phyloP scores from a whole-genome alignment of 2,888 invertebrate genomes.

The Dascillus cervinus region DNA sequence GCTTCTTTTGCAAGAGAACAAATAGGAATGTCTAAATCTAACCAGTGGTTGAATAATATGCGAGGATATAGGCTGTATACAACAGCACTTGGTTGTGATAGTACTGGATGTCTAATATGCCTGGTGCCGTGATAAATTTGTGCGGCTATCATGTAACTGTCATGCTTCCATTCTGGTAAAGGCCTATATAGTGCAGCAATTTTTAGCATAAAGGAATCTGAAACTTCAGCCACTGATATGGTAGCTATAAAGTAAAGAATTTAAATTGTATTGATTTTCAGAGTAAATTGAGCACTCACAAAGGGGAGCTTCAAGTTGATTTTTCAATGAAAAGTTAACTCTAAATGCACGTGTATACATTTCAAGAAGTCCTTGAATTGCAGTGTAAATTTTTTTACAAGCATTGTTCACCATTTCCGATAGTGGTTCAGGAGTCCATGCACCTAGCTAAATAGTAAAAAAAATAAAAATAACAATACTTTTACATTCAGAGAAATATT shows the following conservation, averaged over 20 bases:
- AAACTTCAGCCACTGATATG: slow-evolving; percentile 59
- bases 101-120: slow-evolving; percentile 63
- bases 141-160: slow-evolving; percentile 77
- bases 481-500: slow-evolving; percentile 21
- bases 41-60: slow-evolving; percentile 84
- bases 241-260: slow-evolving; percentile 47
- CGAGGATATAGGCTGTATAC: slow-evolving; percentile 64
- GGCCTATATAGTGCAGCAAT: slow-evolving; percentile 77
- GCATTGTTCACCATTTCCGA: slow-evolving; percentile 57
- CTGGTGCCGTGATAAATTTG: slow-evolving; percentile 86
- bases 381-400: slow-evolving; percentile 67
- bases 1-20: slow-evolving; percentile 83
- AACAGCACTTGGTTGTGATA: slow-evolving; percentile 59
- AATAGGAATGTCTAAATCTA: slow-evolving; percentile 58
- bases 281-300: slow-evolving; percentile 38
- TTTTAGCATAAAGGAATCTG: slow-evolving; percentile 70
- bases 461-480: slow-evolving; percentile 17
- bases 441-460: slow-evolving; percentile 2
- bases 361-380: slow-evolving; percentile 75
- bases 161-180: slow-evolving; percentile 70
- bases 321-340: slow-evolving; percentile 68
- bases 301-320: slow-evolving; percentile 20
- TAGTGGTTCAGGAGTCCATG: slow-evolving; percentile 41
- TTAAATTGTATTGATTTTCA: neutral
- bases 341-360: slow-evolving; percentile 80